A percentile compares a stretch with the other conserved stretches of the same genome.
These are phyloP conservation scores for Papilio machaon DNA, from an alignment of 1,140 invertebrate genomes.

Conservation along the genomic window DNA sequence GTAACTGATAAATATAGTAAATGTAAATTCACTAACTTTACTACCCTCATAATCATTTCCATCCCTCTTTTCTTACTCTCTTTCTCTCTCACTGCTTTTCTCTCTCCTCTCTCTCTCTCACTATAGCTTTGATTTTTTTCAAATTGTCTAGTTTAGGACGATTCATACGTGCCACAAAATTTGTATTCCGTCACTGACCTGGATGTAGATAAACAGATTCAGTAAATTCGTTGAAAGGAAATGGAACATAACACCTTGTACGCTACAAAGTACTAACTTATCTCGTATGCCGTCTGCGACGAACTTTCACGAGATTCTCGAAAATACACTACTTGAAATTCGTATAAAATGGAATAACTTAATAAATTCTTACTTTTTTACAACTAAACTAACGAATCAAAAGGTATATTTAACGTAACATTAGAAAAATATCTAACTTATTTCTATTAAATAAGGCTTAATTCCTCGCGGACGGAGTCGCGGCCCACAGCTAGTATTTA, in stretches of 20 bases:
- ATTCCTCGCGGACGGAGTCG: too few relatives aligned
- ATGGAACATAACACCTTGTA: neutral
- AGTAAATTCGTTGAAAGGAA: neutral
- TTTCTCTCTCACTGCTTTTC: neutral
- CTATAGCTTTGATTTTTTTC: neutral
- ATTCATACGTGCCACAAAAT: neutral
- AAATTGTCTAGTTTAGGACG: neutral
- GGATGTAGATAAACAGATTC: neutral
- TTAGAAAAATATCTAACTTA: too few relatives aligned
- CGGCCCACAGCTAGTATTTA: too few relatives aligned
- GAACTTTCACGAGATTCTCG: neutral
- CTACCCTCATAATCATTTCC: too few relatives aligned
- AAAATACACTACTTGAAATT: neutral
- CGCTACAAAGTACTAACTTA: conserved; percentile 1
- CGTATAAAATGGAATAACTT: neutral
- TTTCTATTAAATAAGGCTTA: too few relatives aligned
- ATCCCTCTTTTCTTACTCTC: too few relatives aligned
- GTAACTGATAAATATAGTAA: too few relatives aligned
- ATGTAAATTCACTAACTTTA: too few relatives aligned
- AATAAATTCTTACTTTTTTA: neutral
- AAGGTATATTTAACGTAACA: too few relatives aligned
- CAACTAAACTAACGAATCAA: neutral
- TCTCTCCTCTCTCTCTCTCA: neutral
- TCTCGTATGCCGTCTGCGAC: neutral
- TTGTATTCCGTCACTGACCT: conserved; percentile 6